phyloP scores from a whole-genome alignment of 2,797 vertebrate genomes.

The Benthosema pterotum region DNA sequence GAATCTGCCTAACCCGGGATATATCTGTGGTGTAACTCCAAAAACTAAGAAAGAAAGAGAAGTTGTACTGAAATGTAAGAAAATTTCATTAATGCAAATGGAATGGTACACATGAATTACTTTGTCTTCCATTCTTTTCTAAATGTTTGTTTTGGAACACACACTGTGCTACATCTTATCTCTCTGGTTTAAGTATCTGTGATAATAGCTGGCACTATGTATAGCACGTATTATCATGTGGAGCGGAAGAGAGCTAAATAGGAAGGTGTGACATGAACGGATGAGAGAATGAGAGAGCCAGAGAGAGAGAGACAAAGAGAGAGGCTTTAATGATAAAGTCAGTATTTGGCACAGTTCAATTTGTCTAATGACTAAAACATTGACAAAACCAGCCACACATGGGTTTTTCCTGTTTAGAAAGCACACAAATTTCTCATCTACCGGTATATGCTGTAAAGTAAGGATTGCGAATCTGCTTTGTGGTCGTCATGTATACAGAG shows the following conservation, averaged over 20 bases:
- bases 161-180: constrained; percentile 31
- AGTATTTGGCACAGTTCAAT: background rate
- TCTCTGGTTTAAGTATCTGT: constrained; percentile 22
- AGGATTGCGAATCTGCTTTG: background rate
- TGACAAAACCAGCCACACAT: too few species aligned
- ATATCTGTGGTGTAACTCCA: too few species aligned
- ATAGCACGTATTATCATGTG: constrained; percentile 23
- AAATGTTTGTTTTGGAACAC: background rate
- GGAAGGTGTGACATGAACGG: constrained; percentile 30
- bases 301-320: constrained; percentile 7
- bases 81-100: too few species aligned
- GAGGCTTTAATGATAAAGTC: background rate
- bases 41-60: too few species aligned
- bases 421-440: too few species aligned
- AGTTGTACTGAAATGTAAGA: too few species aligned
- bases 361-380: too few species aligned
- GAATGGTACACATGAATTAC: too few species aligned
- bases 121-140: too few species aligned
- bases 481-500: constrained; percentile 8
- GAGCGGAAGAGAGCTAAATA: constrained; percentile 28
- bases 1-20: too few species aligned
- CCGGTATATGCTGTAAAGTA: background rate
- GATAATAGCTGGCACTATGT: constrained; percentile 32
- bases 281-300: constrained; percentile 12
- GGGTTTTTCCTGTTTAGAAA: too few species aligned